A percentile compares a stretch with the other conserved stretches of the same genome.
phyloP scores from a whole-genome alignment of 1,140 invertebrate species.

The Octopus sinensis region DNA sequence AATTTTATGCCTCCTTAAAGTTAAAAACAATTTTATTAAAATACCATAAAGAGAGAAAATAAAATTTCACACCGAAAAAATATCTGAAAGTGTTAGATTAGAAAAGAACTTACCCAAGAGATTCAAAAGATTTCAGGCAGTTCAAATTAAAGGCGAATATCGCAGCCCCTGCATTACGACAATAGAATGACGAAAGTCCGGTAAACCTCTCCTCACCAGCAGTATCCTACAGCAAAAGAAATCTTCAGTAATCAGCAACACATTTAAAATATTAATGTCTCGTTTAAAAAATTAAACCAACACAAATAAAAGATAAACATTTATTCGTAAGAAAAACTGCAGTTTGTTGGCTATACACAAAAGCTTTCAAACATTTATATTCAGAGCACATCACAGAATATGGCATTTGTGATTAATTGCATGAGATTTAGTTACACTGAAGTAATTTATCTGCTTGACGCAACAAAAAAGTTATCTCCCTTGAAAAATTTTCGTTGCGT shows the following conservation, averaged over 20 bases:
- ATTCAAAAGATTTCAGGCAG: slow-evolving; percentile 42
- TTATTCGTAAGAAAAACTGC: not conserved
- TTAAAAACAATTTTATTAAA: too few species aligned
- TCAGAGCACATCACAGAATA: too few species aligned
- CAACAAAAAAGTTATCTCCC: too few species aligned
- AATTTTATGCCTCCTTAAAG: too few species aligned
- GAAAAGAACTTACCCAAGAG: slow-evolving; percentile 43
- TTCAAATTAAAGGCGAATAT: slow-evolving; percentile 54
- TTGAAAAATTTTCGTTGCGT: too few species aligned
- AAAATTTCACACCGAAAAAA: too few species aligned
- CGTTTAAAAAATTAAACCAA: slow-evolving; percentile 57
- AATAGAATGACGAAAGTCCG: slow-evolving; percentile 61
- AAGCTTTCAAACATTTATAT: too few species aligned
- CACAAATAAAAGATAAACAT: slow-evolving; percentile 12
- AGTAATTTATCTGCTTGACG: too few species aligned
- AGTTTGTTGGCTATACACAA: not conserved
- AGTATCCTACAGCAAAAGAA: slow-evolving; percentile 72
- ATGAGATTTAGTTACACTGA: too few species aligned
- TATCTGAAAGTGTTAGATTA: too few species aligned
- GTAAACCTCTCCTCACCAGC: slow-evolving; percentile 86
- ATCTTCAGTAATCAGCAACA: slow-evolving; percentile 57
- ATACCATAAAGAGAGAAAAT: too few species aligned
- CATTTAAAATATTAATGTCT: slow-evolving; percentile 56
- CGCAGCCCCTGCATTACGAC: slow-evolving; percentile 52
- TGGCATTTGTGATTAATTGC: too few species aligned